Conservation (phyloP, 2,113 vertebrate genomes). For the Siniperca knerii region DNA sequence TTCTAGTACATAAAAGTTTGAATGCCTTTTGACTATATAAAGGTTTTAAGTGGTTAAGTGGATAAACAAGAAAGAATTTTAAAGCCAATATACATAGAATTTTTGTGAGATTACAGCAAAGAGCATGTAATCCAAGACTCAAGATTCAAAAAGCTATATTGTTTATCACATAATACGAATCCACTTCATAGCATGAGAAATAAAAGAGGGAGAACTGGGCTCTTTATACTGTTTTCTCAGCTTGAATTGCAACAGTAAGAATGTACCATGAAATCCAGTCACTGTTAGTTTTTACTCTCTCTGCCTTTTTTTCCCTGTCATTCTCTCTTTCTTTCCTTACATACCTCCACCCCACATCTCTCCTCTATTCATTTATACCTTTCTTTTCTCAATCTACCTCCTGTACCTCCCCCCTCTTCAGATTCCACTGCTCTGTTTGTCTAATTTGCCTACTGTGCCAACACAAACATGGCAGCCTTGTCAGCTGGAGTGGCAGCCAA, state of each 20-base stretch:
- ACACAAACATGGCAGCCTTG: slow-evolving; percentile 65
- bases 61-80: not conserved
- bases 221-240: slow-evolving; percentile 47
- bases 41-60: not conserved
- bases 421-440: slow-evolving; percentile 12
- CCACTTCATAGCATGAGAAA: slow-evolving; percentile 8
- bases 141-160: no score
- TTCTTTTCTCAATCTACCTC: slow-evolving; percentile 9
- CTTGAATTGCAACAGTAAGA: slow-evolving; percentile 33
- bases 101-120: not conserved
- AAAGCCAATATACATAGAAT: not conserved
- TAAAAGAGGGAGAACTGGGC: not conserved
- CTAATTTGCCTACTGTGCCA: slow-evolving; percentile 52
- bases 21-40: not conserved
- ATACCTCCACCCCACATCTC: not conserved
- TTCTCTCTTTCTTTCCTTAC: slow-evolving; percentile 11
- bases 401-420: not conserved
- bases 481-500: slow-evolving; percentile 62
- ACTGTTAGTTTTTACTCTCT: slow-evolving; percentile 32
- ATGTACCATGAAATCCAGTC: slow-evolving; percentile 35
- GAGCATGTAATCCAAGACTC: not conserved
- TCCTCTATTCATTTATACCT: slow-evolving; percentile 15
- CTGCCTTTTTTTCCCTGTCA: slow-evolving; percentile 7
- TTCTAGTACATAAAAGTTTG: not conserved
- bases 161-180: no score